These are phyloP conservation scores for Augochlorella aurata DNA, from an alignment of 2,888 invertebrate species.

Conservation along the genomic window DNA sequence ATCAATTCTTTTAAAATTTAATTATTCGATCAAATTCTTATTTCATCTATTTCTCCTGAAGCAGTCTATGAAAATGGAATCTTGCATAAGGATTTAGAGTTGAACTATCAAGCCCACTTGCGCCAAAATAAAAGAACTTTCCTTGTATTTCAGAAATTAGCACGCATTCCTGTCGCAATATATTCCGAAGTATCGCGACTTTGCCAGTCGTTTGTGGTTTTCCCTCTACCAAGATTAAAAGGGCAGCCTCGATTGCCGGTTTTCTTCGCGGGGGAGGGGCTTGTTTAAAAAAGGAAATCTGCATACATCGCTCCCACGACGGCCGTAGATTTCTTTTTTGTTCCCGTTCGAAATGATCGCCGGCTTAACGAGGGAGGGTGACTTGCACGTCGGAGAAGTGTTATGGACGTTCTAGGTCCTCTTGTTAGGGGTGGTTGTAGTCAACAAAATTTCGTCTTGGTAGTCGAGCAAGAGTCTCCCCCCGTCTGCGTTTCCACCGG, in stretches of 20 bases:
- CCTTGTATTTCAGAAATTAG: not conserved
- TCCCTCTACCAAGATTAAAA: not conserved
- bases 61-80: too few relatives aligned
- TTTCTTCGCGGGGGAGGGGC: conserved; percentile 21
- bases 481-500: conserved; percentile 44
- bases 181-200: not conserved
- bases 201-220: not conserved
- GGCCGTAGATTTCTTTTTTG: conserved; percentile 42
- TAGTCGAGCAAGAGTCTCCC: conserved; percentile 49
- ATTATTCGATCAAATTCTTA: too few relatives aligned
- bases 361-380: conserved; percentile 47
- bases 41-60: too few relatives aligned
- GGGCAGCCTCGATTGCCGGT: not conserved
- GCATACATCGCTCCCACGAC: conserved; percentile 66
- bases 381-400: conserved; percentile 42
- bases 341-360: conserved; percentile 23
- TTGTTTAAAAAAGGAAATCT: conserved; percentile 61
- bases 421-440: conserved; percentile 33
- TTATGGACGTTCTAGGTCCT: conserved; percentile 25
- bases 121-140: not conserved
- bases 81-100: too few relatives aligned
- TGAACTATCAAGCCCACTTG: too few relatives aligned
- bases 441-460: conserved; percentile 58
- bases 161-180: not conserved
- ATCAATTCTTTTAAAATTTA: too few relatives aligned